A percentile compares a stretch with the other conserved stretches of the same genome.
These are phyloP conservation scores for Nyctibius grandis DNA, from an alignment of 2,797 vertebrate species.

Conservation along the genomic window DNA sequence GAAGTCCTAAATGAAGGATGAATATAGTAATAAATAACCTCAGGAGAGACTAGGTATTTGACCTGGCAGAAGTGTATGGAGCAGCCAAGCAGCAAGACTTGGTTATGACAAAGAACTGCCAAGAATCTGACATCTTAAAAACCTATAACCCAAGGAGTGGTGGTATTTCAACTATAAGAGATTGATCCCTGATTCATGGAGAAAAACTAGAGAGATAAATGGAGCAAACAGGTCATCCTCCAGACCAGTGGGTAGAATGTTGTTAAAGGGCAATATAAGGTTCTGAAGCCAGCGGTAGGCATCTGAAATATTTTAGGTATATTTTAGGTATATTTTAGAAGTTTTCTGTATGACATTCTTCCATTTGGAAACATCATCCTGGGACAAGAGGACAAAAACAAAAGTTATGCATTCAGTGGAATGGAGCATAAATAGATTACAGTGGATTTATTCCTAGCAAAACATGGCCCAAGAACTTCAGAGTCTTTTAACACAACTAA, in stretches of 20 bases:
- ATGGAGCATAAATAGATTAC: neutral
- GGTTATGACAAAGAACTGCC: neutral
- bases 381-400: neutral
- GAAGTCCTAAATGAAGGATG: neutral
- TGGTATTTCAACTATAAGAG: neutral
- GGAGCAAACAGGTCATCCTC: neutral
- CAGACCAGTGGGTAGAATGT: neutral
- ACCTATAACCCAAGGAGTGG: neutral
- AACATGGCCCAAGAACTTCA: neutral
- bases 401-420: neutral
- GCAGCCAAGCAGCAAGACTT: neutral
- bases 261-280: neutral
- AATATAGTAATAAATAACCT: neutral
- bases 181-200: neutral
- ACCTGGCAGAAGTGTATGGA: neutral
- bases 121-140: neutral
- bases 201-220: neutral
- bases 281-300: neutral
- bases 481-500: neutral
- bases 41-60: neutral
- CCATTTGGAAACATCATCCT: neutral
- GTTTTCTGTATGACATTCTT: neutral
- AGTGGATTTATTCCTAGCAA: neutral
- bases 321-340: neutral
- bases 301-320: neutral